Evolutionary conservation across 2,113 vertebrate genomes (phyloP).

Genomic region (Stigmatopora nigra): DNA sequence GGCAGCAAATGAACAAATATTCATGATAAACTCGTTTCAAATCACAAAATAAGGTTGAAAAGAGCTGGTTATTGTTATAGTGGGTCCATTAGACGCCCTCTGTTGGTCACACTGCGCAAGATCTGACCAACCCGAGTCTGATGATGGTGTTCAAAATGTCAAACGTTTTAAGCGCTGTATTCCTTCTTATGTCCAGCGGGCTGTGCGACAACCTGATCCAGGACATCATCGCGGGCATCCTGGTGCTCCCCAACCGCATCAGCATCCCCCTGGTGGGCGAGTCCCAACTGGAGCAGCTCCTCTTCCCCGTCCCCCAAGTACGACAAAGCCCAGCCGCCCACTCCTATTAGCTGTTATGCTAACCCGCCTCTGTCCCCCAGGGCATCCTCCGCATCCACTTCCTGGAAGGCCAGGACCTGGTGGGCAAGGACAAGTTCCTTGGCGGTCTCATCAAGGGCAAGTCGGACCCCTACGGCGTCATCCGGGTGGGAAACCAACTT

Average conservation of each 20-base stretch:
- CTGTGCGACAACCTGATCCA: conserved; percentile 85
- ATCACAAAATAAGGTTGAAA: no score
- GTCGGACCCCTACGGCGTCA: conserved; percentile 91
- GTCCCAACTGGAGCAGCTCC: conserved; percentile 75
- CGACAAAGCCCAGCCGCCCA: background rate
- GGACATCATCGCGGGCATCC: conserved; percentile 85
- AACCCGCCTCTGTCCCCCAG: conserved; percentile 54
- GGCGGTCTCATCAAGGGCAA: conserved; percentile 92
- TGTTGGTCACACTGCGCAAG: no score
- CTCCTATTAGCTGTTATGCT: background rate
- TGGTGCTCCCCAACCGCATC: conserved; percentile 92
- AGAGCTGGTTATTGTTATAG: no score
- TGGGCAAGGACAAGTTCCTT: conserved; percentile 84
- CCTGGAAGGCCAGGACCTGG: conserved; percentile 85
- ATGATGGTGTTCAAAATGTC: no score
- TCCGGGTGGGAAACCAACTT: conserved; percentile 79
- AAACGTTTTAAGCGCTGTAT: background rate
- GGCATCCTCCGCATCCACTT: conserved; percentile 89
- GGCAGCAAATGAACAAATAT: no score
- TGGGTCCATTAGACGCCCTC: no score
- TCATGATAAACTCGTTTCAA: no score
- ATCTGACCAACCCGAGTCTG: no score
- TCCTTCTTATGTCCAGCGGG: conserved; percentile 65
- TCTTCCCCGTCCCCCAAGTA: conserved; percentile 93
- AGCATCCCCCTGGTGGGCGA: conserved; percentile 87